Evolutionary conservation across 2,888 invertebrate species (phyloP).

Genomic region (Eremobia ochroleuca): DNA sequence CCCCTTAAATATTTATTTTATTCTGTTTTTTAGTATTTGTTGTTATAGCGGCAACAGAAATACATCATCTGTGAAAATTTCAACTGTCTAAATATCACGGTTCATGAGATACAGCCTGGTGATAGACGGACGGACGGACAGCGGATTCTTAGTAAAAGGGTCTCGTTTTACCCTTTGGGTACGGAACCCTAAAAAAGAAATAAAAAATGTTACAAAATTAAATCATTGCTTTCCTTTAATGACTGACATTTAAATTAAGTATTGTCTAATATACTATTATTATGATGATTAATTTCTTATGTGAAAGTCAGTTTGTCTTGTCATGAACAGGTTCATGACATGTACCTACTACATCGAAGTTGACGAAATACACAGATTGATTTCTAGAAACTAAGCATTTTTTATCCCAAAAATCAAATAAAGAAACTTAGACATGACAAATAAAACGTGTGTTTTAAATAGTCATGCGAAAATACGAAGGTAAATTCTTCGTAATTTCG

Average conservation of each 20-base stretch:
- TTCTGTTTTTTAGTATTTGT: too few relatives aligned
- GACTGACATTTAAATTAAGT: neutral
- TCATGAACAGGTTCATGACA: neutral
- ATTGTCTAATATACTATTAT: neutral
- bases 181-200: too few relatives aligned
- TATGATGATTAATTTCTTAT: neutral
- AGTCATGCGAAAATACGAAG: too few relatives aligned
- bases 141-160: too few relatives aligned
- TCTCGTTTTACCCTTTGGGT: too few relatives aligned
- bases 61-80: too few relatives aligned
- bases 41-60: too few relatives aligned
- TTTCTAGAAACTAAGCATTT: neutral
- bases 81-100: too few relatives aligned
- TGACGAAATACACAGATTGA: neutral
- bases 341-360: neutral
- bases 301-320: neutral
- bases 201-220: too few relatives aligned
- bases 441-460: neutral
- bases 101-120: too few relatives aligned
- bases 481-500: neutral
- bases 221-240: neutral
- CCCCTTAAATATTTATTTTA: too few relatives aligned
- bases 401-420: neutral
- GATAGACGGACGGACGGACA: too few relatives aligned
- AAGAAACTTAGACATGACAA: neutral